A percentile compares a stretch with the other conserved stretches of the same genome.
Conservation (phyloP, 2,797 vertebrate species). For the Eulemur coronatus region DNA sequence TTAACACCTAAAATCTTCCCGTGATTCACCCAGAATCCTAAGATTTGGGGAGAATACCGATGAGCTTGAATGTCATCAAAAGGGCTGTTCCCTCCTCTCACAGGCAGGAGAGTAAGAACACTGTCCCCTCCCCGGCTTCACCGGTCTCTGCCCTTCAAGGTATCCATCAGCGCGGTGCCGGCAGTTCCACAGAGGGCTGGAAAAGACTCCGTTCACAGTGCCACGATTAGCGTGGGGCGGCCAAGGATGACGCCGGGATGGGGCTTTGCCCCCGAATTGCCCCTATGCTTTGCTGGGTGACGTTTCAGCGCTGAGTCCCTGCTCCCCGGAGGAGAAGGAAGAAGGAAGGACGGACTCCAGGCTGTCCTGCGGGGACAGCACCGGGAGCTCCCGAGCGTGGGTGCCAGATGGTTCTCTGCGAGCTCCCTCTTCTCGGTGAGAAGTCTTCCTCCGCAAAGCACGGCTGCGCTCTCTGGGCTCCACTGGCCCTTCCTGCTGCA, state of each 20-base stretch:
- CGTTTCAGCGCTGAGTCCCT: not conserved
- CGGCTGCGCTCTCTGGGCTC: not conserved
- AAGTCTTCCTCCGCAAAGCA: not conserved
- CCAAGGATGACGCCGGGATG: not conserved
- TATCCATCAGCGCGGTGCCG: fast-evolving
- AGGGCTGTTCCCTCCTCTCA: not conserved
- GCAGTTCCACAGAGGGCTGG: not conserved
- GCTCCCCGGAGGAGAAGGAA: not conserved
- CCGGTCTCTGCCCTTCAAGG: not conserved
- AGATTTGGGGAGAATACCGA: not conserved
- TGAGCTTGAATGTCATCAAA: not conserved
- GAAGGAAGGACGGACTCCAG: too few relatives aligned
- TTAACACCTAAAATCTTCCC: not conserved
- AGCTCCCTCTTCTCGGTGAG: not conserved
- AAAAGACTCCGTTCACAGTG: not conserved
- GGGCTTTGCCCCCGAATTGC: not conserved
- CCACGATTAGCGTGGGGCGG: not conserved
- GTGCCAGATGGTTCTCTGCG: not conserved
- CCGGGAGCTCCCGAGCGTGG: fast-evolving
- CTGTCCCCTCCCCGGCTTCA: not conserved
- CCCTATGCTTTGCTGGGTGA: not conserved
- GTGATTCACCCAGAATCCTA: not conserved
- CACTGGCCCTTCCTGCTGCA: not conserved
- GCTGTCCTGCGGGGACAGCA: not conserved
- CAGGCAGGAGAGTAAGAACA: not conserved